Conservation (phyloP, 2,113 vertebrate species). For the Misgurnus mizolepis region DNA sequence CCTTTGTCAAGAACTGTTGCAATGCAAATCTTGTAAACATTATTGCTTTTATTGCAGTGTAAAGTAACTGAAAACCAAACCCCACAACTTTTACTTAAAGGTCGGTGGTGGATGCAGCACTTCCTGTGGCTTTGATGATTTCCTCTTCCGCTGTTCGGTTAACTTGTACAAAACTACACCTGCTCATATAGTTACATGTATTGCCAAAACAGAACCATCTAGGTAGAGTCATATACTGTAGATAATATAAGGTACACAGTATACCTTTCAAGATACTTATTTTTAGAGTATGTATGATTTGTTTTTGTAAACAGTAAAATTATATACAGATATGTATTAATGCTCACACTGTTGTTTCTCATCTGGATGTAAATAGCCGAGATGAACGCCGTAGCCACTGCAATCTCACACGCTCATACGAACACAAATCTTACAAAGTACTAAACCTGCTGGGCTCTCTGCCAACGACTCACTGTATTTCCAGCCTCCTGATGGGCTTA, state of each 20-base stretch:
- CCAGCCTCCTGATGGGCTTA: slow-evolving; percentile 7
- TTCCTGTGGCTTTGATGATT: slow-evolving; percentile 65
- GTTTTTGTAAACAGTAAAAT: no score
- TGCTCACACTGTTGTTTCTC: slow-evolving; percentile 1
- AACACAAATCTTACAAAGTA: slow-evolving; percentile 20
- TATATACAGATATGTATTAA: no score
- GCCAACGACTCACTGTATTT: slow-evolving; percentile 15
- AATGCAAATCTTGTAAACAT: background rate
- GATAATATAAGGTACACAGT: no score
- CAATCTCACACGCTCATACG: slow-evolving; percentile 15
- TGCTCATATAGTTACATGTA: background rate
- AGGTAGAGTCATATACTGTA: no score
- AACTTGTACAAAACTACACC: background rate
- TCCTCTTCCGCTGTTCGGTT: slow-evolving; percentile 20
- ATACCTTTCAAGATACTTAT: no score
- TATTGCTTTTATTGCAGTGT: background rate
- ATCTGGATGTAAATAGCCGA: slow-evolving; percentile 2
- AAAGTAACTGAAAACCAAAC: no score
- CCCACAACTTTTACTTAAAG: background rate
- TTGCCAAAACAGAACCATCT: background rate
- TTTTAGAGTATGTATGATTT: no score
- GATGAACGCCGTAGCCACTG: background rate
- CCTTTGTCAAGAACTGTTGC: background rate
- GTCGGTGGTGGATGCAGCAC: slow-evolving; percentile 14
- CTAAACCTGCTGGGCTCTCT: slow-evolving; percentile 7